phyloP scores from a whole-genome alignment of 1,140 invertebrate species.

The Monochamus saltuarius region DNA sequence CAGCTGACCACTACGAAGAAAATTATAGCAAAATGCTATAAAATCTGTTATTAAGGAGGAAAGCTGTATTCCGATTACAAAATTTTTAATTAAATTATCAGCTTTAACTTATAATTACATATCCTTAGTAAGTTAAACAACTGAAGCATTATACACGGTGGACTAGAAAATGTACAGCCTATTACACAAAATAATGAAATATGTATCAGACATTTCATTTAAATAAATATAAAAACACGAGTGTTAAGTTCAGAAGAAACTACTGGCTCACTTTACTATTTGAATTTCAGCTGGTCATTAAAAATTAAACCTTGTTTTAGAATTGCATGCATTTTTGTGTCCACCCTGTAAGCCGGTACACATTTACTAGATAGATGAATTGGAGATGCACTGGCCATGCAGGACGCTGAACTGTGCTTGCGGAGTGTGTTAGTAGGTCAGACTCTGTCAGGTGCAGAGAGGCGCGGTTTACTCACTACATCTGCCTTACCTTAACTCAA shows the following conservation, averaged over 20 bases:
- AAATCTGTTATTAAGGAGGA: conserved; percentile 12
- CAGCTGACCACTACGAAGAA: too few species aligned
- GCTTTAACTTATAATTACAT: neutral
- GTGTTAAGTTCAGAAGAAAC: too few species aligned
- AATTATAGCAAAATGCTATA: neutral
- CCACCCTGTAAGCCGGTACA: conserved; percentile 8
- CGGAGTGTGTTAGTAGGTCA: conserved; percentile 51
- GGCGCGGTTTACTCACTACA: conserved; percentile 26
- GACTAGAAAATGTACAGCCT: too few species aligned
- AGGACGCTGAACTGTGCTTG: conserved; percentile 41
- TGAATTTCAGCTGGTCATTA: too few species aligned
- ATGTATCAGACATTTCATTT: too few species aligned
- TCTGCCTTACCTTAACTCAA: conserved; percentile 26
- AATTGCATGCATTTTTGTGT: conserved; percentile 8
- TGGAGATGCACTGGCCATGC: conserved; percentile 27
- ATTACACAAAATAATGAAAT: too few species aligned
- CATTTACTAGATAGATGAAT: conserved; percentile 8
- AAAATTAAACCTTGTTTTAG: too few species aligned
- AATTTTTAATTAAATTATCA: conserved; percentile 4
- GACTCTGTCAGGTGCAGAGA: conserved; percentile 39
- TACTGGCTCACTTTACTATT: too few species aligned
- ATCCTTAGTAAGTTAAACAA: neutral
- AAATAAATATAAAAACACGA: too few species aligned
- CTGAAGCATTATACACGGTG: neutral
- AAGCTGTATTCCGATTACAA: neutral